These are phyloP conservation scores for Prionailurus viverrinus DNA, from an alignment of 2,113 vertebrate genomes.

Conservation along the genomic window DNA sequence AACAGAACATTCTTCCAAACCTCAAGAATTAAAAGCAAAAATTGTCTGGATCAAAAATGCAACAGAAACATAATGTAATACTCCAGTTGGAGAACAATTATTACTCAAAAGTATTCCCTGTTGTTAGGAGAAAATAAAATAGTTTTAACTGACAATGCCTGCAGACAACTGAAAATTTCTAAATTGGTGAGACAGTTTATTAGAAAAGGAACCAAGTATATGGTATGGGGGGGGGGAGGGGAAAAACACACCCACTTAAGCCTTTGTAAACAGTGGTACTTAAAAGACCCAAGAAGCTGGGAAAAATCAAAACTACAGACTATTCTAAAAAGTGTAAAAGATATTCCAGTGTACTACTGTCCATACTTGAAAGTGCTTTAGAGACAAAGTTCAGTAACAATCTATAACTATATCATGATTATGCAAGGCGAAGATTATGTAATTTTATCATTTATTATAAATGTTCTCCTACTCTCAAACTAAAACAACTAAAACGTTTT, in stretches of 20 bases:
- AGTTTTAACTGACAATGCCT: conserved; percentile 52
- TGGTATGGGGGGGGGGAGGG: conserved; percentile 38
- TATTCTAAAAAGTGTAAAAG: conserved; percentile 40
- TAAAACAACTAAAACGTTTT: conserved; percentile 31
- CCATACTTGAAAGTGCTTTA: conserved; percentile 62
- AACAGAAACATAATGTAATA: conserved; percentile 63
- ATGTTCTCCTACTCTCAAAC: conserved; percentile 70
- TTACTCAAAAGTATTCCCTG: conserved; percentile 55
- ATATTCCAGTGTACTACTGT: conserved; percentile 52
- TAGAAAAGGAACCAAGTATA: conserved; percentile 73
- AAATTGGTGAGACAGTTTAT: conserved; percentile 52
- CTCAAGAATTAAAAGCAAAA: conserved; percentile 51
- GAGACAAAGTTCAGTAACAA: conserved; percentile 62
- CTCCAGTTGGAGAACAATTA: conserved; percentile 28
- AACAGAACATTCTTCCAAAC: conserved; percentile 36
- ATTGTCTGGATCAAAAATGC: conserved; percentile 32
- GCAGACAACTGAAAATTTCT: conserved; percentile 71
- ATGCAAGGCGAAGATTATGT: conserved; percentile 87
- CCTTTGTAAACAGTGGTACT: conserved; percentile 71
- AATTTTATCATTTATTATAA: conserved; percentile 87
- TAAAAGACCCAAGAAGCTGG: conserved; percentile 47
- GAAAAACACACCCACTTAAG: conserved; percentile 67
- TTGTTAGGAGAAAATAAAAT: not conserved
- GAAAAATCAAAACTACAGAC: conserved; percentile 56
- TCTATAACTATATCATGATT: conserved; percentile 81